Base-by-base conservation (phyloP, 2,888 invertebrate species). In the Eulithis prunata region DNA sequence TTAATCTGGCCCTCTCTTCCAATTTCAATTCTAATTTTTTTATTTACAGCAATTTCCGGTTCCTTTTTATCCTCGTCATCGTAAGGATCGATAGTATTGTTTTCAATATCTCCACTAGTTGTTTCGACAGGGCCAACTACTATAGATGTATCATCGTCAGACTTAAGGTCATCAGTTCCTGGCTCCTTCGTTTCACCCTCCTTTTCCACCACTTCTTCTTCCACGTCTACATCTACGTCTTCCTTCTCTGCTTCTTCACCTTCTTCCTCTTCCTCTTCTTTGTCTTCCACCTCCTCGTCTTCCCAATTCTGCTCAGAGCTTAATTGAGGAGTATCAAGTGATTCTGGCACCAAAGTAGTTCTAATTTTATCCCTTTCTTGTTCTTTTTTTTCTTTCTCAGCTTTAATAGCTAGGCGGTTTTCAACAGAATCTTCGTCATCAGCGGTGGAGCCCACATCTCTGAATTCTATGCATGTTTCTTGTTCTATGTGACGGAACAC, bases 401-500 rank as follows among this genome's bases (percentile, higher is more conserved):
- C 6, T 53, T 46, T 14, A 32, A 43, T 51, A 36, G 38, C 3
- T 1, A 3, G 8, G 28, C 28, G 3, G 10, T 28, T 41, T 43
- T 55, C 43, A 10, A 43, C 6, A 5, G 45, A 49, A 41, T 51
- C 45, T 28, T 46, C 57, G 45, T 36, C 51, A 6, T 63, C 46
- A 41, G 49, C 51, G 3, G 10, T 43, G 10, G 28, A 8, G n/a
- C 21, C 64, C 12, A 76, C 62, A 14, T 90, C 82, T 63, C 73
- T 73, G 66, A 92, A 92, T 71, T 82, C 73, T 49, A 92, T 76
- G 64, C 92, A 92, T 0, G 92, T 91, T 70, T 91, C 91, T 63
- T 86, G 86, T 79, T 89, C 84, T 67, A 93, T 87, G 68, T 92
- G 91, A 38, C 74, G 70, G 11, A 93, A 81, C 0, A 91, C 92